Conservation (phyloP, 2,113 vertebrate genomes). For the Antigone vipio region DNA sequence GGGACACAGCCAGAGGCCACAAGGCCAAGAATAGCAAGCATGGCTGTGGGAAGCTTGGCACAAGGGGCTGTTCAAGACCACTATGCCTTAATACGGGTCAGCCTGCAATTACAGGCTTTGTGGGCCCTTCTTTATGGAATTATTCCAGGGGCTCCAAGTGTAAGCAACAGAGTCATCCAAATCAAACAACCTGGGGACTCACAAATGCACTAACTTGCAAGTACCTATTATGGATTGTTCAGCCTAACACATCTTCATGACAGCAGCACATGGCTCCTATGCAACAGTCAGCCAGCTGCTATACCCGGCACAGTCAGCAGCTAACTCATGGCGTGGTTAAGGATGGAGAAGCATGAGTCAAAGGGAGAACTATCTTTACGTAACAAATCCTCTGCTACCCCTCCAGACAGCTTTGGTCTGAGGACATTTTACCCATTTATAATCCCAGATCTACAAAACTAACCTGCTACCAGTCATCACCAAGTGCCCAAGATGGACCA, state of each 20-base stretch:
- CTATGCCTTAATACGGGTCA: neutral
- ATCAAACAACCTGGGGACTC: neutral
- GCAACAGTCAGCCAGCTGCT: neutral
- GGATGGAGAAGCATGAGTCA: neutral
- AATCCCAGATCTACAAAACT: neutral
- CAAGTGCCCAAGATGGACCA: fast-evolving
- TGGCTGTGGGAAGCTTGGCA: neutral
- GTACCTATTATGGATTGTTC: neutral
- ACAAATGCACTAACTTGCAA: neutral
- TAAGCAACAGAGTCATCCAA: neutral
- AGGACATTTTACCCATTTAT: neutral
- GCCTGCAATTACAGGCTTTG: neutral
- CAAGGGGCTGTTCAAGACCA: neutral
- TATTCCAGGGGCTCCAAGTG: neutral
- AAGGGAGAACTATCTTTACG: neutral
- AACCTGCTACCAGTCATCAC: neutral
- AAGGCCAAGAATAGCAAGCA: fast-evolving
- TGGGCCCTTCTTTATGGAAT: neutral
- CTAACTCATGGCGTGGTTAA: neutral
- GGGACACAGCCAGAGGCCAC: neutral
- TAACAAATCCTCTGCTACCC: neutral
- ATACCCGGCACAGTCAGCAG: neutral
- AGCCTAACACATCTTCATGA: neutral
- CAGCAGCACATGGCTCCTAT: neutral
- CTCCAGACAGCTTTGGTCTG: neutral